These are phyloP conservation scores for Camponotus fellah DNA, from an alignment of 2,888 invertebrate species.

Conservation along the genomic window DNA sequence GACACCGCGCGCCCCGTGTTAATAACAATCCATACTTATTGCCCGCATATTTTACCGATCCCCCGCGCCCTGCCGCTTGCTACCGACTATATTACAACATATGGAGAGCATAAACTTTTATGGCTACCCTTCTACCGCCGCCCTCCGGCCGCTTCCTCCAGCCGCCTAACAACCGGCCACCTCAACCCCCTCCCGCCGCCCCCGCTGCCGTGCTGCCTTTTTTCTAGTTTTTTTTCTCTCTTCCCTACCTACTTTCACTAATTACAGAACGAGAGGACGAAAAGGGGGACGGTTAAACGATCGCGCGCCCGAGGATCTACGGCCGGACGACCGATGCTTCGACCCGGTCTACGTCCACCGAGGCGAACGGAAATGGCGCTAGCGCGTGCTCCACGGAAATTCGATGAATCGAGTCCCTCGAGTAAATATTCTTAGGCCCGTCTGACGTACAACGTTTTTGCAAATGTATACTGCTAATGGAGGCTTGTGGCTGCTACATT, in stretches of 20 bases:
- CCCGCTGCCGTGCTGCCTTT: slow-evolving; percentile 63
- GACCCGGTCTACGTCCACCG: slow-evolving; percentile 41
- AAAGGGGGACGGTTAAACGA: slow-evolving; percentile 67
- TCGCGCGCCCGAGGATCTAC: slow-evolving; percentile 57
- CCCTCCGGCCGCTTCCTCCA: slow-evolving; percentile 66
- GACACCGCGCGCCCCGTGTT: slow-evolving; percentile 86
- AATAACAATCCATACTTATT: slow-evolving; percentile 86
- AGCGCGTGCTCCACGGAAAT: slow-evolving; percentile 55
- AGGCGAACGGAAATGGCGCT: slow-evolving; percentile 37
- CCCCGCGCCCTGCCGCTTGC: slow-evolving; percentile 82
- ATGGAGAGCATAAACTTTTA: slow-evolving; percentile 86
- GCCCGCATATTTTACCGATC: slow-evolving; percentile 86
- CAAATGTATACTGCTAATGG: slow-evolving; percentile 24
- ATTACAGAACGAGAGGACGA: slow-evolving; percentile 76
- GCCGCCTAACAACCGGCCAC: slow-evolving; percentile 70
- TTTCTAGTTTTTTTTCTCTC: slow-evolving; percentile 65
- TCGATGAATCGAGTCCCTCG: slow-evolving; percentile 51
- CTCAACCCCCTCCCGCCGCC: slow-evolving; percentile 68
- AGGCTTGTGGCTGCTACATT: background rate
- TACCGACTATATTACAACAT: slow-evolving; percentile 86
- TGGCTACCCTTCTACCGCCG: slow-evolving; percentile 84
- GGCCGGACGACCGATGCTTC: slow-evolving; percentile 50
- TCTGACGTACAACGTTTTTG: slow-evolving; percentile 26
- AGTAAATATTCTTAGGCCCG: slow-evolving; percentile 44
- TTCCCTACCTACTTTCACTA: slow-evolving; percentile 78